Evolutionary conservation across 2,113 vertebrate species (phyloP).

Genomic region (Poecile atricapillus): DNA sequence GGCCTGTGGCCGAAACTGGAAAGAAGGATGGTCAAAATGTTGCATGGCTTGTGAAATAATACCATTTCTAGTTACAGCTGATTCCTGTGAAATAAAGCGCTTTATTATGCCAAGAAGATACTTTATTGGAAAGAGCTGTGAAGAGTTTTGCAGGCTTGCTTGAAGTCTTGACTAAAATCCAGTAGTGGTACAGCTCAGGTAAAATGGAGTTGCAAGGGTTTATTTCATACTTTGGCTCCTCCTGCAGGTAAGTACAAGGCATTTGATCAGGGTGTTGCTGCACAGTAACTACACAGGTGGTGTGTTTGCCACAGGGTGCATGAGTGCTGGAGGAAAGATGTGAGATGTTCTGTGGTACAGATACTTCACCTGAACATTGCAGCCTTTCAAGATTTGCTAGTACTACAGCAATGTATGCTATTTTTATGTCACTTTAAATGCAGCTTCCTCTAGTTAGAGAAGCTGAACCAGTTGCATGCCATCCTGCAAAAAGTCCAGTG

Average conservation of each 20-base stretch:
- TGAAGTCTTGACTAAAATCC: background rate
- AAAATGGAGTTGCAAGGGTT: background rate
- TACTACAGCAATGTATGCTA: rapidly evolving
- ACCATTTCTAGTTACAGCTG: background rate
- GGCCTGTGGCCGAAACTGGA: background rate
- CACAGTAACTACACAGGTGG: rapidly evolving
- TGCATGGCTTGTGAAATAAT: background rate
- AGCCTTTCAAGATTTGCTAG: background rate
- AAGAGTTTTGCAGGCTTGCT: background rate
- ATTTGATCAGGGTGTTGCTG: background rate
- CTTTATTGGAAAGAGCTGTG: background rate
- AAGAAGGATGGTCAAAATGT: background rate
- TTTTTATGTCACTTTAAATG: background rate
- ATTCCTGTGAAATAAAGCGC: constrained; percentile 44
- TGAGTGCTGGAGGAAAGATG: background rate
- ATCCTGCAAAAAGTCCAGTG: background rate
- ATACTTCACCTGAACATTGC: background rate
- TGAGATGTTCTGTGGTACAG: background rate
- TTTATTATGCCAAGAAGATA: background rate
- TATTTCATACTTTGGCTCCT: background rate
- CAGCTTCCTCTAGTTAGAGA: background rate
- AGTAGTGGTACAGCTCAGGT: background rate
- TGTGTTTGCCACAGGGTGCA: background rate
- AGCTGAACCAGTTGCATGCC: background rate
- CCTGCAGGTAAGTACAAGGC: background rate